Evolutionary conservation across 1,140 invertebrate species (phyloP), one percentile per base, ranked within the genome.

Genomic region (Spodoptera litura): DNA sequence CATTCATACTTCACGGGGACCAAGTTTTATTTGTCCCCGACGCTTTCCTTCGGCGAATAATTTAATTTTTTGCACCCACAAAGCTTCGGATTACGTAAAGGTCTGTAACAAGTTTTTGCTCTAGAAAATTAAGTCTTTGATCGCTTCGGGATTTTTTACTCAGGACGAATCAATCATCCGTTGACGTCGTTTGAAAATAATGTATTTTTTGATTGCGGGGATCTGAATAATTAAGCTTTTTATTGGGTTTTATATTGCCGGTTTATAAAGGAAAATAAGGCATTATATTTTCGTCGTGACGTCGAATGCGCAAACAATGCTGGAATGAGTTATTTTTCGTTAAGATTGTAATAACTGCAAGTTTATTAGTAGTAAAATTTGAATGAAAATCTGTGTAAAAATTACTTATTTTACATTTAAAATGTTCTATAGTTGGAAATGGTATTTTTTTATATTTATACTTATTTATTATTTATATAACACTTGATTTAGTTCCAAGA

Each of bases 11-110:
- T 72, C 51, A 72, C 52, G n/a, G 31, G 25, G 52, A 56, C 64
- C 64, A 68, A 68, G 64, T 58, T 73, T 73, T 73, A 73, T 73
- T 73, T 73, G 71, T 73, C 53, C 55, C 71, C 15, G 53, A 53
- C 53, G 56, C 55, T 56, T 68, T 49, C 56, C 53, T 49, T 59
- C n/a, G 25, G 31, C n/a, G 31, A 59, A 25, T 44, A 73, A 58
- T 73, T 73, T 59, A 44, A 49, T 72, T 72, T 73, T 58, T 58
- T 58, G 70, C 70, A 56, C 51, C 52, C 52, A 56, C 68, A 55
- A 55, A 72, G 31, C 53, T 56, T 56, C 27, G 53, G 61, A 64
- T 64, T 64, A 64, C 61, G 61, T 44, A 64, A 56, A 72, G 70
- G 70, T 58, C 70, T 55, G 70, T 72, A 38, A 72, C 53, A 72